Evolutionary conservation across 2,888 invertebrate species (phyloP).

Genomic region (Platerodrilus igneus): DNA sequence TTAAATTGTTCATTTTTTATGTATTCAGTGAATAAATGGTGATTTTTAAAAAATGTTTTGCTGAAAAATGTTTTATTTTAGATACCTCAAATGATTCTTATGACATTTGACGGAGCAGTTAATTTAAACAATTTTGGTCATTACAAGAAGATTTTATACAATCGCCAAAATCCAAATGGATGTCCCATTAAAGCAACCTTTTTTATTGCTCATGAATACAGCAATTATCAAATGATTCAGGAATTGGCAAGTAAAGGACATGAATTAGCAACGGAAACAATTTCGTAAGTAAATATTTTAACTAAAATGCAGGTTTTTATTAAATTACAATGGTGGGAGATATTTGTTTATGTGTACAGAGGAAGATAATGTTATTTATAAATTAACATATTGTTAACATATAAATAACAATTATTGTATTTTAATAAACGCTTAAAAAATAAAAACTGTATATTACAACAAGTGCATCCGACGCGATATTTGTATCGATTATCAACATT

Average conservation of each 20-base stretch:
- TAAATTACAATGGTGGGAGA: too few relatives aligned
- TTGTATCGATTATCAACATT: too few relatives aligned
- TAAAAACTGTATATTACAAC: too few relatives aligned
- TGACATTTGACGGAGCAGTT: constrained; percentile 91
- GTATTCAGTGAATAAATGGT: too few relatives aligned
- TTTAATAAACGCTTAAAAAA: too few relatives aligned
- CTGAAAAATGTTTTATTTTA: constrained; percentile 44
- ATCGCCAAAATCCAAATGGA: constrained; percentile 82
- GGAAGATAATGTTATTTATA: too few relatives aligned
- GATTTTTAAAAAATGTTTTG: background rate
- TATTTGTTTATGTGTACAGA: too few relatives aligned
- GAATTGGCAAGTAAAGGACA: constrained; percentile 83
- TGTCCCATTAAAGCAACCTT: constrained; percentile 88
- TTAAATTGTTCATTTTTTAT: too few relatives aligned
- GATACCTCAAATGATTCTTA: constrained; percentile 89
- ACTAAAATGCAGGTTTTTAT: too few relatives aligned
- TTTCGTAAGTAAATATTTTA: constrained; percentile 67
- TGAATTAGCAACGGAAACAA: constrained; percentile 71
- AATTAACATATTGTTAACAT: too few relatives aligned
- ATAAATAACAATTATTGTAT: too few relatives aligned
- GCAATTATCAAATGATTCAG: constrained; percentile 92
- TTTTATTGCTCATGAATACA: constrained; percentile 87
- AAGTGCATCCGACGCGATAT: too few relatives aligned
- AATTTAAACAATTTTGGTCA: constrained; percentile 87
- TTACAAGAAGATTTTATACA: constrained; percentile 80